Evolutionary conservation across 2,888 invertebrate species (phyloP), one percentile per base, ranked within the genome.

Genomic region (Cryptocephalus primarius): DNA sequence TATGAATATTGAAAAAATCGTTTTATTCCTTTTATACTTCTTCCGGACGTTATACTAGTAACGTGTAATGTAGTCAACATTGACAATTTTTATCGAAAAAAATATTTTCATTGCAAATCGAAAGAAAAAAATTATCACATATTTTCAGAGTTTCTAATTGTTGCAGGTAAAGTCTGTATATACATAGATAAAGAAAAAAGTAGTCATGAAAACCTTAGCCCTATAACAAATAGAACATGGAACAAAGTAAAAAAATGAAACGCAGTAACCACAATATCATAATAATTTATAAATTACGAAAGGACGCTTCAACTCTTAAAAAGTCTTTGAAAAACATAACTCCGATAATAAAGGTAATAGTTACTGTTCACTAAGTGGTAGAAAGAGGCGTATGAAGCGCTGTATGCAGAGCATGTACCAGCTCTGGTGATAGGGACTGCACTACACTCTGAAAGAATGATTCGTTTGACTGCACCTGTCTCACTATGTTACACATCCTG

Each of bases 401-500:
- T 58, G 83, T 74, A 68, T 88, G 84, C 56, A 95, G 75, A 39
- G 90, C 88, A 60, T 85, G 83, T 68, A 88, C 86, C 68, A 91
- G 86, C 60, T 90, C 88, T 46, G 81, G 75, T 57, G 82, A 79
- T 57, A 95, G 75, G 56, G 80, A 79, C 65, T 78, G 77, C 58
- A 69, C 60, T 32, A 69, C 61, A 39, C 59, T 62, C 58, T 67
- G 68, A 58, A 69, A 71, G 57, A 69, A 58, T 36, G 65, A 56
- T 52, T 66, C 64, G 57, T 69, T 64, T 62, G 87, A 87, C 78
- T 92, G 89, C 62, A 94, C 83, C 70, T 91, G 90, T 63, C 86
- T 78, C 45, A 94, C 79, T 58, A 96, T 88, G 57, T 81, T 80
- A 48, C 88, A 72, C 79, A 95, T 84, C 66, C 94, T 81, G 52